phyloP scores from a whole-genome alignment of 2,888 invertebrate species.

The Aphelenchoides bicaudatus region DNA sequence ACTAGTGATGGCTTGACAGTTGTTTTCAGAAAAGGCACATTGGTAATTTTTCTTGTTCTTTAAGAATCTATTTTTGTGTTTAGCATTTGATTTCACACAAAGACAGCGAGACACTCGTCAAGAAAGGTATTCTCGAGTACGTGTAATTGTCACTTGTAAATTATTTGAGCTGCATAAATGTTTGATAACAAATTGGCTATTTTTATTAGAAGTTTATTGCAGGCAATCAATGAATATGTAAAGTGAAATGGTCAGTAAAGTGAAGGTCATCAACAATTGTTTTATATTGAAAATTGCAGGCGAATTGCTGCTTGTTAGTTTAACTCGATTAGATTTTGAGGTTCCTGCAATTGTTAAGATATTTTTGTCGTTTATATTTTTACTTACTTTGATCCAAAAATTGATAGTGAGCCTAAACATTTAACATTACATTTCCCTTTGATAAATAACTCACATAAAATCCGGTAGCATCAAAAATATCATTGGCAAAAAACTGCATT shows the following conservation, averaged over 20 bases:
- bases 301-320: constrained; percentile 27
- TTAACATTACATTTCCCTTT: too few relatives aligned
- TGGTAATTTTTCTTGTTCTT: constrained; percentile 64
- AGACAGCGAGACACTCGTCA: constrained; percentile 12
- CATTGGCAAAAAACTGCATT: constrained; percentile 88
- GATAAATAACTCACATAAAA: constrained; percentile 88
- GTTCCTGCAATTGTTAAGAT: constrained; percentile 29
- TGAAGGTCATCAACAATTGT: too few relatives aligned
- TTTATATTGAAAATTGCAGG: too few relatives aligned
- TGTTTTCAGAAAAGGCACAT: constrained; percentile 80
- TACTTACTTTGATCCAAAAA: constrained; percentile 64
- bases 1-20: constrained; percentile 87
- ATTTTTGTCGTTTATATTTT: not conserved
- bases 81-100: not conserved
- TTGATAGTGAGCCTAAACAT: too few relatives aligned
- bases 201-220: too few relatives aligned
- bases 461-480: constrained; percentile 85
- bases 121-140: constrained; percentile 9
- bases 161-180: too few relatives aligned
- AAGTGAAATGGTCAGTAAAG: too few relatives aligned
- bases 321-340: constrained; percentile 43
- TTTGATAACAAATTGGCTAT: too few relatives aligned
- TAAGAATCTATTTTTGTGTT: not conserved
- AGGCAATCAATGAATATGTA: too few relatives aligned
- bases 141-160: not conserved